Base-by-base conservation (phyloP, 2,888 invertebrate species). In the Cryptocephalus moraei region DNA sequence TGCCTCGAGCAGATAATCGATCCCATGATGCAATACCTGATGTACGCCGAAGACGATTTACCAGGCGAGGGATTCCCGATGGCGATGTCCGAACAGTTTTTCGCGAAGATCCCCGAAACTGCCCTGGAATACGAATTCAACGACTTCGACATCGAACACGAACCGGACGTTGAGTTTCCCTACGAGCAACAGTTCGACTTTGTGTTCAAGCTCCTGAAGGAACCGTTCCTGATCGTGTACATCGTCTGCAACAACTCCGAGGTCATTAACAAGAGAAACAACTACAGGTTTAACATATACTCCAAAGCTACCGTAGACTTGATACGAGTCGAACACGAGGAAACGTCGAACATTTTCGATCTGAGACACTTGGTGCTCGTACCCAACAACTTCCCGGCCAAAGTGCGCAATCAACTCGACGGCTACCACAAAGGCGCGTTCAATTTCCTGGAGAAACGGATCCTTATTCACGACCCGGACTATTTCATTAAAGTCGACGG, bases 401-500 rank as follows among this genome's bases (percentile, higher is more conserved):
- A 73, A 56, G 68, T 76, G 13, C 57, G 64, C 32, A 59, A 69
- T 8, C 76, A 79, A 57, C 62, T 79, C 43, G 75, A 77, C 56
- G 69, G 73, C 51, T 81, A 75, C 50, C 73, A 71, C 57, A 59
- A 64, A 10, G 61, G 69, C 43, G 68, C 75, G 4, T 60, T 71
- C 33, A 68, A 74, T 8, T 66, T 64, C 48, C 67, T 82, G 36
- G 74, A 80, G 57, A 70, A 71, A 36, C 70, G 74, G 62, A 60
- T 81, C 34, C 62, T 76, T 45, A 65, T 72, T 13, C 77, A 74
- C 60, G 68, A 79, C 58, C 75, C 78, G 1, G 74, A 77, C 56
- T 66, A 68, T 59, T 69, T 79, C 38, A 69, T 82, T 32, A 77
- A 76, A 65, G 59, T 82, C 41, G 81, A 82, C 63, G 81, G 77